Conservation (phyloP, 2,113 vertebrate genomes). For the Loxodonta africana region DNA sequence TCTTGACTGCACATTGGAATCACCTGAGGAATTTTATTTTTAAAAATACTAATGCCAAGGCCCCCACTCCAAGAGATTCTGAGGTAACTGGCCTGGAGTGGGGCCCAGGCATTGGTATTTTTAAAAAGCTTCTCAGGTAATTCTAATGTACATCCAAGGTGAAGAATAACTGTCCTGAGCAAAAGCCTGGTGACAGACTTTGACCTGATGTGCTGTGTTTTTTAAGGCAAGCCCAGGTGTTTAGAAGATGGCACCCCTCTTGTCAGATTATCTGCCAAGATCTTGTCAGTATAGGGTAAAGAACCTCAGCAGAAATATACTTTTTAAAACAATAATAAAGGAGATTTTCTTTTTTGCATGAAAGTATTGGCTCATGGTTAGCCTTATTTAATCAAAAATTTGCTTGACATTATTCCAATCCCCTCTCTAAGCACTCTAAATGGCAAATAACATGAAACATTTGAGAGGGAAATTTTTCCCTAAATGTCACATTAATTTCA, state of each 20-base stretch:
- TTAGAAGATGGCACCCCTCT: neutral
- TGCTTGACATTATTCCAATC: constrained; percentile 87
- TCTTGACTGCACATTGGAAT: neutral
- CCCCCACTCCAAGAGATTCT: constrained; percentile 39
- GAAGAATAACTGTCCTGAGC: constrained; percentile 4
- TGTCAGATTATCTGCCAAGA: constrained; percentile 59
- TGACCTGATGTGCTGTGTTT: constrained; percentile 39
- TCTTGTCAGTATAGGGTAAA: constrained; percentile 68
- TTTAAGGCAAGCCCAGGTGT: constrained; percentile 12
- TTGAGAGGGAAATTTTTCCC: constrained; percentile 75
- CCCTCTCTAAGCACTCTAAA: constrained; percentile 80
- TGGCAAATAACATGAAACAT: constrained; percentile 83
- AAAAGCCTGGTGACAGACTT: neutral
- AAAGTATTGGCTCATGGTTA: constrained; percentile 78
- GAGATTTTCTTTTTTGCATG: constrained; percentile 73
- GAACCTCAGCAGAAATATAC: constrained; percentile 76
- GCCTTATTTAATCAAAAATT: constrained; percentile 86
- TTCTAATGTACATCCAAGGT: neutral
- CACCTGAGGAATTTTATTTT: neutral
- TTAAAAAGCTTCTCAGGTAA: constrained; percentile 40
- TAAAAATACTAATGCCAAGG: constrained; percentile 1
- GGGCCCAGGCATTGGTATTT: neutral
- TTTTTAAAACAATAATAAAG: constrained; percentile 74
- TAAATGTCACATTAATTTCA: constrained; percentile 86
- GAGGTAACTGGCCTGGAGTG: neutral